A percentile compares a stretch with the other conserved stretches of the same genome.
Conservation (phyloP, 1,140 invertebrate genomes). For the Zaprionus inermis region DNA sequence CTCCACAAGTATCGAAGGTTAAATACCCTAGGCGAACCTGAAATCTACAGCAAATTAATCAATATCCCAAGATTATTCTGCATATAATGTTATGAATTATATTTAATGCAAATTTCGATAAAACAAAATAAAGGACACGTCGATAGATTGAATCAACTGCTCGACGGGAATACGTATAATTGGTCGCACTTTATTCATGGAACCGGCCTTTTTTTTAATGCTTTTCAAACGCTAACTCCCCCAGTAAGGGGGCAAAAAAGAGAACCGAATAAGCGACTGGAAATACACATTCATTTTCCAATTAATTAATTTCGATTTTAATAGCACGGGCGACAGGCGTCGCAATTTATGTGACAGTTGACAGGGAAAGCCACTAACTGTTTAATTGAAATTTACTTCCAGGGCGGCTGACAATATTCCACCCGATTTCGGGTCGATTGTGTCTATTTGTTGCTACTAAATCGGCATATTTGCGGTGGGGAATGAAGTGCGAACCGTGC, state of each 20-base stretch:
- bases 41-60: not conserved
- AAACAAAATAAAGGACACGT: not conserved
- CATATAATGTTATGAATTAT: not conserved
- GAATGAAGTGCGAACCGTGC: not conserved
- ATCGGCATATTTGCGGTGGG: not conserved
- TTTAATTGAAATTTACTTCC: slow-evolving; percentile 73
- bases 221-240: not conserved
- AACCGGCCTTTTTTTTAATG: not conserved
- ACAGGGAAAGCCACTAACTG: slow-evolving; percentile 67
- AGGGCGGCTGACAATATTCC: not conserved
- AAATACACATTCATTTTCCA: slow-evolving; percentile 69
- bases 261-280: not conserved
- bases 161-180: not conserved
- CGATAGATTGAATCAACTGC: not conserved
- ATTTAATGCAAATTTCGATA: not conserved
- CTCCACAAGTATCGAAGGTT: not conserved
- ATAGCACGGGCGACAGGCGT: slow-evolving; percentile 29
- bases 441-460: not conserved
- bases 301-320: slow-evolving; percentile 78
- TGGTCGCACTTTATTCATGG: not conserved
- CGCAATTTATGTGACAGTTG: slow-evolving; percentile 67
- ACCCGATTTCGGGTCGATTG: slow-evolving; percentile 8
- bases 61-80: not conserved
- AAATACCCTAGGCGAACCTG: not conserved
- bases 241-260: not conserved